These are phyloP conservation scores for Momotus momota DNA, from an alignment of 2,797 vertebrate species.

Conservation along the genomic window DNA sequence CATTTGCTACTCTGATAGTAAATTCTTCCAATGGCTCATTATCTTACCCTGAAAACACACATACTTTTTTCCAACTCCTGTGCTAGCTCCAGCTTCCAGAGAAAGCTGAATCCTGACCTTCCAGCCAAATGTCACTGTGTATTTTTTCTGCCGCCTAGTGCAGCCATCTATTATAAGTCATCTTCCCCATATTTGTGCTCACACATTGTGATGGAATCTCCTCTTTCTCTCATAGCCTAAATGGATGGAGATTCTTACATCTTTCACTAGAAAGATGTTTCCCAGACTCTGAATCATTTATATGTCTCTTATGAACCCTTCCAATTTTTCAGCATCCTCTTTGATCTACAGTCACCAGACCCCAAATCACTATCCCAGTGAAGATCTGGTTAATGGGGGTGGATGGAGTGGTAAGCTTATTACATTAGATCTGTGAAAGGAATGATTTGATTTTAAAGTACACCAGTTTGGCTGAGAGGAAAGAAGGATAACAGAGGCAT, in stretches of 20 bases:
- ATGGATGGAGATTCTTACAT: neutral
- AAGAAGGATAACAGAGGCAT: slow-evolving; percentile 20
- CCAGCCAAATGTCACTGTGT: neutral
- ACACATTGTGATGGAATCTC: neutral
- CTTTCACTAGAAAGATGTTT: neutral
- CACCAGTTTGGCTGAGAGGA: neutral
- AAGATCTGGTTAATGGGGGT: neutral
- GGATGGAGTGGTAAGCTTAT: slow-evolving; percentile 7
- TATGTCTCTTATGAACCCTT: neutral
- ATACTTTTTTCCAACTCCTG: neutral
- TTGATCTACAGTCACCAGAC: slow-evolving; percentile 10
- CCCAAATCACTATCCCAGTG: neutral
- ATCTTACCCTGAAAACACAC: neutral
- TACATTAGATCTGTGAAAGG: neutral
- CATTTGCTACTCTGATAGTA: neutral
- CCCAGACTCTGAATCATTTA: slow-evolving; percentile 3
- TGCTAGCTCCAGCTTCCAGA: neutral
- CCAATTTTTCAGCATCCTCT: slow-evolving; percentile 5
- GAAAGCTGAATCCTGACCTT: neutral
- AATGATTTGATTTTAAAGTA: neutral
- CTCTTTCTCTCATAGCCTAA: neutral
- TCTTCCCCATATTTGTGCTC: neutral
- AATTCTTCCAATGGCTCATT: neutral
- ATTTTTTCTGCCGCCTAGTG: neutral
- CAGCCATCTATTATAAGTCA: neutral